phyloP scores from a whole-genome alignment of 2,113 vertebrate genomes.

The Oenanthe oenanthe region DNA sequence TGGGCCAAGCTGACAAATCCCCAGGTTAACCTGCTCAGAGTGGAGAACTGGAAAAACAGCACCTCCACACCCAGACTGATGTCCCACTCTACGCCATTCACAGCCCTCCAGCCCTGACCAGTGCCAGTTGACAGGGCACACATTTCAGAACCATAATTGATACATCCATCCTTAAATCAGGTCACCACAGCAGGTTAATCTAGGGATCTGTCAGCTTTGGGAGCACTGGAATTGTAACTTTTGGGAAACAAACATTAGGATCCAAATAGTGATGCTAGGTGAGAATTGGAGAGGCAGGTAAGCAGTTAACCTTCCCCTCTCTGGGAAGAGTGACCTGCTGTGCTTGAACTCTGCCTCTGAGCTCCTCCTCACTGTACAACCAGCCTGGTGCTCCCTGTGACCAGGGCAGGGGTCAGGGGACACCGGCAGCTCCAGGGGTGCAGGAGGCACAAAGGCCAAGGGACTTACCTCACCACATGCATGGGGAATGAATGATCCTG shows the following conservation, averaged over 20 bases:
- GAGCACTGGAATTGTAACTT: neutral
- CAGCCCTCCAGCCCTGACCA: neutral
- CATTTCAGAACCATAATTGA: neutral
- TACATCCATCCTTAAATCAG: neutral
- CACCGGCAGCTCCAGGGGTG: neutral
- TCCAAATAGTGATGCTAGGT: neutral
- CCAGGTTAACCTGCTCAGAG: neutral
- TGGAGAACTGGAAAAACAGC: neutral
- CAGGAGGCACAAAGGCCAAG: neutral
- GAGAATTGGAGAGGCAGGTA: neutral
- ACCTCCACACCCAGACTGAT: neutral
- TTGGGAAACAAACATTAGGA: neutral
- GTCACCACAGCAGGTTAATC: neutral
- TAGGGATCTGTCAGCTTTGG: neutral
- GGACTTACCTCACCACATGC: neutral
- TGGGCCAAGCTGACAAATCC: neutral
- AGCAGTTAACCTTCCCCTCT: fast-evolving
- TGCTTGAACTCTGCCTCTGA: neutral
- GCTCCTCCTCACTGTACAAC: neutral
- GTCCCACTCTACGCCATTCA: neutral
- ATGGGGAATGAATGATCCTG: neutral
- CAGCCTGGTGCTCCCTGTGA: neutral
- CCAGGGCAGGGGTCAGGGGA: neutral
- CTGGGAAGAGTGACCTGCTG: neutral
- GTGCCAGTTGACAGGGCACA: neutral